Evolutionary conservation across 2,888 invertebrate genomes (phyloP).

Genomic region (Choristoneura rosaceana): DNA sequence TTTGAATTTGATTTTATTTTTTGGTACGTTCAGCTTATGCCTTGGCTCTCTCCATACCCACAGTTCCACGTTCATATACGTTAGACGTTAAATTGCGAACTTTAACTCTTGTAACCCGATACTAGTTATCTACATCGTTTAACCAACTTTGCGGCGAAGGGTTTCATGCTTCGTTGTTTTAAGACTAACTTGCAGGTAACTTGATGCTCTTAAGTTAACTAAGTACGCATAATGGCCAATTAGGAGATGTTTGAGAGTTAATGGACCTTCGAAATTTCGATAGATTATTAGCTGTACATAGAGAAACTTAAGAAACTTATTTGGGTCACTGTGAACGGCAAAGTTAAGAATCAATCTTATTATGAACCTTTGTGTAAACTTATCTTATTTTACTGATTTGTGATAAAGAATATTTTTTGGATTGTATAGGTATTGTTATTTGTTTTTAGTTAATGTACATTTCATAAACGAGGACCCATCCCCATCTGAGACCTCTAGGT

Average conservation of each 20-base stretch:
- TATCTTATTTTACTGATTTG: too few species aligned
- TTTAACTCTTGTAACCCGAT: conserved; percentile 18
- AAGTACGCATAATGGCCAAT: background rate
- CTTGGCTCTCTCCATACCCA: background rate
- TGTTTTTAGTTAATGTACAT: too few species aligned
- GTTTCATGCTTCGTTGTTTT: background rate
- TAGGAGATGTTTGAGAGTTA: background rate
- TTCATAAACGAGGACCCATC: too few species aligned
- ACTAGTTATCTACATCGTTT: conserved; percentile 11
- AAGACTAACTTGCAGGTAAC: conserved; percentile 6
- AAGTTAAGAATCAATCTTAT: too few species aligned
- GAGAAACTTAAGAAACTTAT: too few species aligned
- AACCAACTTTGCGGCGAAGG: conserved; percentile 7
- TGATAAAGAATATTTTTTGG: too few species aligned
- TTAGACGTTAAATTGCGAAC: conserved; percentile 17
- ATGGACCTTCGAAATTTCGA: background rate
- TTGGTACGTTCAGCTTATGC: background rate
- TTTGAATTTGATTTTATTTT: too few species aligned
- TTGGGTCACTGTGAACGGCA: background rate
- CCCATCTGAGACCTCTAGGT: too few species aligned
- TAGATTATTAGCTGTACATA: background rate
- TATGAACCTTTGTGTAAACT: too few species aligned
- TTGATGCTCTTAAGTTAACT: background rate
- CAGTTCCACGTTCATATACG: conserved; percentile 7
- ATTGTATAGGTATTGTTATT: too few species aligned